Conservation (phyloP, 2,888 invertebrate species). For the Drosophila testacea region DNA sequence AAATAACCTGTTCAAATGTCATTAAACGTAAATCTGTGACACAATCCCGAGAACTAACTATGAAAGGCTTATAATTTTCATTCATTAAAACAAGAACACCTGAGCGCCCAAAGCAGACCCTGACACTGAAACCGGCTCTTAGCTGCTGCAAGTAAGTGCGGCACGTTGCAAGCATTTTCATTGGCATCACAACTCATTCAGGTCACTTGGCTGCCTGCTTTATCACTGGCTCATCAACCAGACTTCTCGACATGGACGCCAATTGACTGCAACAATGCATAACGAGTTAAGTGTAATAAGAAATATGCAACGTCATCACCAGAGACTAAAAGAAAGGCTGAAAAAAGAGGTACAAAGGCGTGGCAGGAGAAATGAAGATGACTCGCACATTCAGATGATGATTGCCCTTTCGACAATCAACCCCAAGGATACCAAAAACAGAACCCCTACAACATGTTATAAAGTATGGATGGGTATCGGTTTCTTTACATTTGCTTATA, state of each 20-base stretch:
- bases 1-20: conserved; percentile 68
- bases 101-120: conserved; percentile 26
- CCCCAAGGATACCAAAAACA: not conserved
- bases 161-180: conserved; percentile 48
- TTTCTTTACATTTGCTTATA: too few species aligned
- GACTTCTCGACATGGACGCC: conserved; percentile 33
- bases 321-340: not conserved
- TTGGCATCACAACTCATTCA: conserved; percentile 18
- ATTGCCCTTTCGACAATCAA: conserved; percentile 5
- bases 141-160: conserved; percentile 27
- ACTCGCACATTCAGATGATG: conserved; percentile 6
- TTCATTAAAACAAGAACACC: conserved; percentile 64
- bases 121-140: conserved; percentile 56
- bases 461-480: too few species aligned
- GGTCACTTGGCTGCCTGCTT: conserved; percentile 58
- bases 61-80: conserved; percentile 58
- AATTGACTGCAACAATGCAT: conserved; percentile 66
- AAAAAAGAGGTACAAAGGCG: not conserved
- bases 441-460: too few species aligned
- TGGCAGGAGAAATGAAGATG: conserved; percentile 14
- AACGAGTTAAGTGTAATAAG: conserved; percentile 74
- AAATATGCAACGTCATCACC: conserved; percentile 37
- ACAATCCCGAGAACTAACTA: conserved; percentile 15
- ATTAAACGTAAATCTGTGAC: conserved; percentile 54
- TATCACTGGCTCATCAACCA: conserved; percentile 61